Conservation (phyloP, 2,797 vertebrate genomes). For the Lagocephalus sceleratus region DNA sequence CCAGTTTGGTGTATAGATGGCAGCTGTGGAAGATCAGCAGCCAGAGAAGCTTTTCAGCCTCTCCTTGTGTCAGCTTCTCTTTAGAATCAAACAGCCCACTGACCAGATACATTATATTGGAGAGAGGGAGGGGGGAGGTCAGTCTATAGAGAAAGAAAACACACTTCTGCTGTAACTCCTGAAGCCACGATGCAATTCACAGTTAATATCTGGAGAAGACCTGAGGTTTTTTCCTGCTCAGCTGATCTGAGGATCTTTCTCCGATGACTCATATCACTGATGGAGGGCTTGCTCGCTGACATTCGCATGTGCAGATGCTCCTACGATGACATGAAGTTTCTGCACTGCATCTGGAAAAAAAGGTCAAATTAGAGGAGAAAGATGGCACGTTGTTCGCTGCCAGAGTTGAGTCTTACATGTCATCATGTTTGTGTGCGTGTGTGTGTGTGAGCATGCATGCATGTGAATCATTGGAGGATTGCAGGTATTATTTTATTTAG, state of each 20-base stretch:
- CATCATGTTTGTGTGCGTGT: too few relatives aligned
- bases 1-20: too few relatives aligned
- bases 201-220: too few relatives aligned
- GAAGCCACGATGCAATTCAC: too few relatives aligned
- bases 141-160: too few relatives aligned
- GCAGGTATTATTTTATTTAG: too few relatives aligned
- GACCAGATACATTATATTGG: slow-evolving; percentile 15
- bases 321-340: slow-evolving; percentile 9
- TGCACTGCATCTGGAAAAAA: neutral
- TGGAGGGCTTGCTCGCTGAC: slow-evolving; percentile 3
- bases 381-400: too few relatives aligned
- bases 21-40: neutral
- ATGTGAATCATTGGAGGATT: too few relatives aligned
- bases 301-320: slow-evolving; percentile 12
- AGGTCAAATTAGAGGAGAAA: neutral
- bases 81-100: slow-evolving; percentile 49
- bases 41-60: slow-evolving; percentile 28
- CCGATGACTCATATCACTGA: neutral
- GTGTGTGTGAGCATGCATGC: too few relatives aligned
- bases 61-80: slow-evolving; percentile 40
- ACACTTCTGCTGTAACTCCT: too few relatives aligned
- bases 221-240: slow-evolving; percentile 4
- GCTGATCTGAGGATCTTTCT: neutral
- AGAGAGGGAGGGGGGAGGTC: slow-evolving; percentile 23
- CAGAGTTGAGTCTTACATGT: too few relatives aligned